Base-by-base conservation (phyloP, 2,797 vertebrate genomes). In the Fistularia commersonii region DNA sequence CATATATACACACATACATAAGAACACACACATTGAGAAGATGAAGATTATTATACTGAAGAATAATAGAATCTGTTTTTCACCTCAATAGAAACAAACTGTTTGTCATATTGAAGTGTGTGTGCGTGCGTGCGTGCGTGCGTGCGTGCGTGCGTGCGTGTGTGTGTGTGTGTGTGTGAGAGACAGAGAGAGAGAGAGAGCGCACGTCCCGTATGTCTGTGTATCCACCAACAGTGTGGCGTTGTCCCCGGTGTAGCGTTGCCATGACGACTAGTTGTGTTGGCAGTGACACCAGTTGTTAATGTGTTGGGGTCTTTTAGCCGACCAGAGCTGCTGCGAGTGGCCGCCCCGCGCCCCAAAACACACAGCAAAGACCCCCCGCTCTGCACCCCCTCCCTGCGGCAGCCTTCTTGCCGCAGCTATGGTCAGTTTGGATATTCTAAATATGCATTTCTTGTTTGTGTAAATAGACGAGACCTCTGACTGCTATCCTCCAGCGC, bases 221-320 rank as follows among this genome's bases (percentile, higher is more conserved):
- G 47, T 33, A 48, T 39, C 48, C 67, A 68, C 59, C 5, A 72
- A 75, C 64, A 71, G 64, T 72, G 48, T 62, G 66, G 49, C 63
- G 68, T 71, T 80, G 69, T 81, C 68, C 68, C 74, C 44, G 59
- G 64, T 81, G 76, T 84, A 84, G 81, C 80, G 64, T 80, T 79
- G 69, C 76, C 69, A 78, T 82, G 74, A 70, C 31, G 13, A 79
- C 50, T 73, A 86, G 84, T 72, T 89, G 86, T 97, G 91, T 95
- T 94, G 89, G 81, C 87, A 84, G 79, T 66, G 72, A 69, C 68
- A 87, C 87, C 57, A 1, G 39, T 49, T 11, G 31, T 35, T 51
- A 8, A 41, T 48, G 47, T 11, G 32, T 54, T 46, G 12, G 10
- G 13, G 40, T 50, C 41, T 69, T 72, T 66, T 76, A 63, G 66